Conservation (phyloP, 1,140 invertebrate species). For the Lepidurus apus region DNA sequence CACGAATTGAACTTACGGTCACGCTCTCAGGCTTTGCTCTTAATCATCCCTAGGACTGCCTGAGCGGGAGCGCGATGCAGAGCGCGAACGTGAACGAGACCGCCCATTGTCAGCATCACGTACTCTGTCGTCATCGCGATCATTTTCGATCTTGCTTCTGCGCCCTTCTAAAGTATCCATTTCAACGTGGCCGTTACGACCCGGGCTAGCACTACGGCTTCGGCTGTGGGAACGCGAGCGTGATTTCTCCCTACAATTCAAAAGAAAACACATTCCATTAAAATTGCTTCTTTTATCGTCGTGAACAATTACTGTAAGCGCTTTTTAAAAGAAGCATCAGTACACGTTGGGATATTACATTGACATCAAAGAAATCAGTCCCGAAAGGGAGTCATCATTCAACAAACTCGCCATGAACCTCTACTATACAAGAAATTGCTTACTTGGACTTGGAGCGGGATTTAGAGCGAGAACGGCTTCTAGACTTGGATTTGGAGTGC, state of each 20-base stretch:
- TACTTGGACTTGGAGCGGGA: conserved; percentile 46
- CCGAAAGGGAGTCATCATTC: conserved; percentile 28
- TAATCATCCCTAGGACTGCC: conserved; percentile 27
- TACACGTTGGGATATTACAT: neutral
- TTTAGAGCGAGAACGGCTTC: conserved; percentile 52
- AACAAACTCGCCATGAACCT: neutral
- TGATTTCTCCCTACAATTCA: conserved; percentile 26
- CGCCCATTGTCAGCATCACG: neutral
- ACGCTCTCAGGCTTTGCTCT: conserved; percentile 22
- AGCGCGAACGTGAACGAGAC: conserved; percentile 29
- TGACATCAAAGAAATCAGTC: conserved; percentile 28
- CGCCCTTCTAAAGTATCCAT: neutral
- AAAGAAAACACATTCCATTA: neutral
- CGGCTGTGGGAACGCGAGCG: conserved; percentile 30
- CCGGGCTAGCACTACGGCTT: neutral
- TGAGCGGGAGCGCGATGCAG: conserved; percentile 28
- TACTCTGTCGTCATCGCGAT: neutral
- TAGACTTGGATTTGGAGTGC: conserved; percentile 55
- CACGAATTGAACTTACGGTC: conserved; percentile 18
- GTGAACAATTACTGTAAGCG: neutral
- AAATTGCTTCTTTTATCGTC: neutral
- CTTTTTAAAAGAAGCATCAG: neutral
- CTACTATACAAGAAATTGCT: neutral
- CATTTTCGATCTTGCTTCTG: neutral
- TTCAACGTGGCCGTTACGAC: neutral